Base-by-base conservation (phyloP, 2,888 invertebrate species). In the Zygogramma bicolorata region DNA sequence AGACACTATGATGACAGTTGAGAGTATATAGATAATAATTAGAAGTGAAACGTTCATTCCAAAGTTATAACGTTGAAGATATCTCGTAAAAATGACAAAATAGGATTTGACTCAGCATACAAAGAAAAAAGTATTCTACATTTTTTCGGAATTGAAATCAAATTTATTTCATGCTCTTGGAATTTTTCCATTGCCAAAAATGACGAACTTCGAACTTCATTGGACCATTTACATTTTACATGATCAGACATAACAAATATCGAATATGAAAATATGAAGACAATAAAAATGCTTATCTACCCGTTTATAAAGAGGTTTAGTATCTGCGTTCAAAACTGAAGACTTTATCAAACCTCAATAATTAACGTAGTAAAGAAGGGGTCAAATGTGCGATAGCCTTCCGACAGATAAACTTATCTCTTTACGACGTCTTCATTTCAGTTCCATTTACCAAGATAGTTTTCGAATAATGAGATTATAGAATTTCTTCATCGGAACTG, bases 321-420 rank as follows among this genome's bases (percentile, higher is more conserved):
- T 62, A 62, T 68, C 31, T 62, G 42, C 40, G 10, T 61, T n/a
- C 22, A 31, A 4, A 25, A 40, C 66, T 62, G 63, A 61, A 67
- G 57, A 70, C 63, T 67, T 49, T 31, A 68, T 58, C 63, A 59
- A 62, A 29, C 22, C 63, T 63, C 70, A 70, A 70, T 73, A 70
- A 73, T 67, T 70, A 70, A 70, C 60, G 73, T 70, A 69, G 62
- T 58, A 49, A 62, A 49, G 61, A 61, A 66, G 27, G 67, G 73
- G 73, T 73, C 70, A 61, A 58, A 58, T 73, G 13, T 22, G 59
- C 31, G 73, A 73, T 67, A 65, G 31, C 73, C 73, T 70, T 58
- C 46, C 27, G 10, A 15, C 6, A 27, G 63, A 58, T 63, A 63
- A 63, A 22, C 57, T 38, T 63, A 69, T 69, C 69, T 53, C 38